Evolutionary conservation across 1,140 invertebrate species (phyloP).

Genomic region (Solenopsis invicta): DNA sequence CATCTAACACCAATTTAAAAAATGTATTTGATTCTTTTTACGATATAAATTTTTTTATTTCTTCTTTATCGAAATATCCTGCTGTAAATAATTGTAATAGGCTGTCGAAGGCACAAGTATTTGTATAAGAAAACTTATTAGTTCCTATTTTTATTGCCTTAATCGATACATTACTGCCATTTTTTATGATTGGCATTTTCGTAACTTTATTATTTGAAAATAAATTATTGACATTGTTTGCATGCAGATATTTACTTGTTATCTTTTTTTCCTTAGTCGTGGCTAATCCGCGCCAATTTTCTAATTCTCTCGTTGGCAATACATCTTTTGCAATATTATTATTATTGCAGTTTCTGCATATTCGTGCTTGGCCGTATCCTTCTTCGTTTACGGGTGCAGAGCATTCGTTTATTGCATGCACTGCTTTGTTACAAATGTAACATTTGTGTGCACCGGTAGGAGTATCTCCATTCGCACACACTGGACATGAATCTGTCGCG

Average conservation of each 20-base stretch:
- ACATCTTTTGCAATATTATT: not conserved
- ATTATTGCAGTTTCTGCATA: not conserved
- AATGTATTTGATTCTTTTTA: no score
- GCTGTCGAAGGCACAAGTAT: no score
- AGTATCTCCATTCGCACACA: no score
- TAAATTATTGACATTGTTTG: not conserved
- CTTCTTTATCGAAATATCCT: not conserved
- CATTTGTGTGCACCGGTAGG: not conserved
- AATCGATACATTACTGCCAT: not conserved
- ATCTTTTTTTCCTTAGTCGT: no score
- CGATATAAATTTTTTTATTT: no score
- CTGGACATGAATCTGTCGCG: not conserved
- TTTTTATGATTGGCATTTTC: not conserved
- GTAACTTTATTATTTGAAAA: not conserved
- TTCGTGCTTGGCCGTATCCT: not conserved
- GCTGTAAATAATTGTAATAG: not conserved
- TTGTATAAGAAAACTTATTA: not conserved
- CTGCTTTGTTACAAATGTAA: not conserved
- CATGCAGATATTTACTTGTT: no score
- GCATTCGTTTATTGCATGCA: not conserved
- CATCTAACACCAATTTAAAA: no score
- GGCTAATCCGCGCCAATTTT: no score
- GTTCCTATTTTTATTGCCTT: not conserved
- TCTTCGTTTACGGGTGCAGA: not conserved
- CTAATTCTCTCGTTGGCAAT: no score